Evolutionary conservation across 2,888 invertebrate species (phyloP), one percentile per base, ranked within the genome.

Genomic region (Aphidius colemani): DNA sequence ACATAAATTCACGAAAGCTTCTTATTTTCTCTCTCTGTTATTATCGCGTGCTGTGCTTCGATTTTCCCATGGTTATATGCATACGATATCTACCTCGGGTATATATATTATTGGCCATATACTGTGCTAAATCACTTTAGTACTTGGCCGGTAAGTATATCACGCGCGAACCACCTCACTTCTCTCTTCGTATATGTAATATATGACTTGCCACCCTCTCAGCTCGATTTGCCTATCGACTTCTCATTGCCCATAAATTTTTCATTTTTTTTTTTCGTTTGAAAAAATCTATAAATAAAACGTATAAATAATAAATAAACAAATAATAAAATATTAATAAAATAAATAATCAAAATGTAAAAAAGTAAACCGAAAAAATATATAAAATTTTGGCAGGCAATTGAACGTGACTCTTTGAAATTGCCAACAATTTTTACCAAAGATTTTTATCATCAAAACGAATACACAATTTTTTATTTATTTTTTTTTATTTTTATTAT

Each of bases 361-460:
- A 30, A 30, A 30, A 3, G 3, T 30, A 30, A 30, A 30, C 1
- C 5, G 0, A 1, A 7, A 45, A 45, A 45, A 45, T 8, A 45
- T n/a, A 10, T 45, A 7, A 49, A 58, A 13, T 45, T 58, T 11
- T n/a, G 46, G 39, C 48, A 30, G 57, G 1, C 8, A 59, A 59
- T 50, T 50, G 43, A 59, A 50, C 59, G 50, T 9, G n/a, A 48
- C 11, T 46, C 49, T 58, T 45, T 9, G 30, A 55, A 67, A 67
- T 55, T 63, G 58, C 60, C 62, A 48, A 55, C 39, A 55, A 58
- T 65, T 65, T 67, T 67, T 30, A 30, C 30, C 60, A 49, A 48
- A 67, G 69, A 72, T 70, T 60, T 60, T 60, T 68, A 68, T 71
- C 67, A 62, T 64, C 63, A 60, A 62, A 68, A 68, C 64, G 66